Evolutionary conservation across 2,888 invertebrate genomes (phyloP).

Genomic region (Torymus tubicola): DNA sequence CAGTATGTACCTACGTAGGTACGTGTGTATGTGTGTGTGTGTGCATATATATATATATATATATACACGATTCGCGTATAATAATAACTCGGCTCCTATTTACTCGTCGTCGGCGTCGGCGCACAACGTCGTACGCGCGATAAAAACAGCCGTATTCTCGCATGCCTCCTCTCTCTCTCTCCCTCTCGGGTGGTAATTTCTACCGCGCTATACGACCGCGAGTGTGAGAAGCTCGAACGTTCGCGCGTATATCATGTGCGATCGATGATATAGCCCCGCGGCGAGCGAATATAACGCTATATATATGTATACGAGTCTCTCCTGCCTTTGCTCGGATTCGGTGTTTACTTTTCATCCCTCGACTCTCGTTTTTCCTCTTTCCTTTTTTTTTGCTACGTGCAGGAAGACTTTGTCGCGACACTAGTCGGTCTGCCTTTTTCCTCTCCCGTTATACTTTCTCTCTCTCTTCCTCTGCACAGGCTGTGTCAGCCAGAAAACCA

Average conservation of each 20-base stretch:
- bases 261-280: not conserved
- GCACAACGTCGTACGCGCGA: too few species aligned
- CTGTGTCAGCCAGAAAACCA: conserved; percentile 37
- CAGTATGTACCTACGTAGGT: too few species aligned
- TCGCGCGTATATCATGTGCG: not conserved
- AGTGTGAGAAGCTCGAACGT: conserved; percentile 28
- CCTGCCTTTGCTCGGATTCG: conserved; percentile 62
- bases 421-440: conserved; percentile 16
- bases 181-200: conserved; percentile 16
- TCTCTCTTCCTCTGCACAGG: too few species aligned
- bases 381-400: conserved; percentile 60
- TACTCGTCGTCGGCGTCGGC: too few species aligned
- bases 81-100: not conserved
- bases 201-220: not conserved
- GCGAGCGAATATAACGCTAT: conserved; percentile 12
- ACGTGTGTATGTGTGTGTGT: too few species aligned
- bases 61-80: not conserved
- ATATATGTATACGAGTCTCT: not conserved
- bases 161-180: too few species aligned
- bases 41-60: too few species aligned
- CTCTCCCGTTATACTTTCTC: conserved; percentile 27
- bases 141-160: too few species aligned
- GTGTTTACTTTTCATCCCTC: conserved; percentile 70
- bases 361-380: conserved; percentile 50
- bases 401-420: not conserved